Percentiles rank a stretch among this genome's conserved stretches.
Evolutionary conservation across 2,797 vertebrate genomes (phyloP).

Genomic region (Acipenser transmontanus): DNA sequence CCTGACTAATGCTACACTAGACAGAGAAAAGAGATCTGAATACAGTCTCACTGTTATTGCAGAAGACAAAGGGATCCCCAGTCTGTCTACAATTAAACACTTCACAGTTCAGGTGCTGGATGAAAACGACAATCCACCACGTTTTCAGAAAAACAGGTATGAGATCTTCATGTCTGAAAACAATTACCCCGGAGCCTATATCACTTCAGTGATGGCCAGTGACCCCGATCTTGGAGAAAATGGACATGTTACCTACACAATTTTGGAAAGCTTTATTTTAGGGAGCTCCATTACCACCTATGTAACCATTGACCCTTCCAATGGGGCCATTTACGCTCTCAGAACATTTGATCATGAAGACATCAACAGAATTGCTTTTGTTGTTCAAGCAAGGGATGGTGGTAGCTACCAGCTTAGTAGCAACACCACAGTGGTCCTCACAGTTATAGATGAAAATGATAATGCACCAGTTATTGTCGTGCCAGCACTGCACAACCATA

Average conservation of each 20-base stretch:
- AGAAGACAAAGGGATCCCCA: constrained; percentile 84
- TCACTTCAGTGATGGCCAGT: constrained; percentile 84
- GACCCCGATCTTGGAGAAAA: constrained; percentile 90
- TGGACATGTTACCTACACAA: constrained; percentile 87
- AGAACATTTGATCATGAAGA: constrained; percentile 91
- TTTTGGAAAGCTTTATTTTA: constrained; percentile 74
- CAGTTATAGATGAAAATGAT: constrained; percentile 90
- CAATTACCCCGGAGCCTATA: constrained; percentile 86
- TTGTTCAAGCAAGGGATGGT: constrained; percentile 82
- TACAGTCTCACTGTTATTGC: constrained; percentile 92
- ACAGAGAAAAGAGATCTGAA: constrained; percentile 90
- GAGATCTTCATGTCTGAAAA: constrained; percentile 92
- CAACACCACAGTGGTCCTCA: constrained; percentile 83
- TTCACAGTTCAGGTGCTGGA: constrained; percentile 91
- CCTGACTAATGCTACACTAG: constrained; percentile 84
- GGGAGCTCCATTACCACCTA: constrained; percentile 83
- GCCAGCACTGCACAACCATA: constrained; percentile 77
- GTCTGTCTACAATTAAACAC: constrained; percentile 88
- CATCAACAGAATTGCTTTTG: constrained; percentile 77
- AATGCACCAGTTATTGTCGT: constrained; percentile 80
- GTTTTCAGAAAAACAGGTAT: constrained; percentile 85
- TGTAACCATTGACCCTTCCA: constrained; percentile 90
- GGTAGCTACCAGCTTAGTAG: constrained; percentile 69
- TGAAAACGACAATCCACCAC: constrained; percentile 91
- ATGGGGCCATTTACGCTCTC: constrained; percentile 85